A percentile compares a stretch with the other conserved stretches of the same genome.
These are phyloP conservation scores for Phasianus colchicus DNA, from an alignment of 2,113 vertebrate species.

Conservation along the genomic window DNA sequence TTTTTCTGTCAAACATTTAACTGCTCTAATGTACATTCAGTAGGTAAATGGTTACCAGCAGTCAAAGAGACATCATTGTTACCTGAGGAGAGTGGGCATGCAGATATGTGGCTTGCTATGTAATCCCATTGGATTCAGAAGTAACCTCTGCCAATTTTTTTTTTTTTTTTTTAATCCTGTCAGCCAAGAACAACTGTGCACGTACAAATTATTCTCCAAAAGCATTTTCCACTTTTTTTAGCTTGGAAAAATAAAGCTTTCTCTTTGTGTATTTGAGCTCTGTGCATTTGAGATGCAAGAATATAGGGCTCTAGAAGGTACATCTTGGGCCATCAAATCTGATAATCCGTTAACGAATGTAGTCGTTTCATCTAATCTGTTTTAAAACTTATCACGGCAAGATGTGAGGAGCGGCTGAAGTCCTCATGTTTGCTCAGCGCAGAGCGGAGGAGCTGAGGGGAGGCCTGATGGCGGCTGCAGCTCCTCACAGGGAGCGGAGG, in stretches of 20 bases:
- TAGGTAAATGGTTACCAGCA: neutral
- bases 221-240: neutral
- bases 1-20: neutral
- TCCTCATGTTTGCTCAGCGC: no score
- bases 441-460: no score
- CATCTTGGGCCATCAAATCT: neutral
- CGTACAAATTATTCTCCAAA: neutral
- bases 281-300: neutral
- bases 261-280: neutral
- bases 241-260: neutral
- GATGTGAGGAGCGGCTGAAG: no score
- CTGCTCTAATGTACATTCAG: neutral
- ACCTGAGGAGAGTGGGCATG: neutral
- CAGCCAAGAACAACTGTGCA: neutral
- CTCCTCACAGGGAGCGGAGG: no score
- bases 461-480: no score
- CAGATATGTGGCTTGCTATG: neutral
- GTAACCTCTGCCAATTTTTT: neutral
- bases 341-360: neutral
- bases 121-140: neutral
- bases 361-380: neutral
- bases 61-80: neutral
- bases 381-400: neutral
- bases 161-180: neutral
- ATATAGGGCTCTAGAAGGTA: neutral